A percentile compares a stretch with the other conserved stretches of the same genome.
Conservation (phyloP, 2,113 vertebrate genomes). For the Natator depressus region DNA sequence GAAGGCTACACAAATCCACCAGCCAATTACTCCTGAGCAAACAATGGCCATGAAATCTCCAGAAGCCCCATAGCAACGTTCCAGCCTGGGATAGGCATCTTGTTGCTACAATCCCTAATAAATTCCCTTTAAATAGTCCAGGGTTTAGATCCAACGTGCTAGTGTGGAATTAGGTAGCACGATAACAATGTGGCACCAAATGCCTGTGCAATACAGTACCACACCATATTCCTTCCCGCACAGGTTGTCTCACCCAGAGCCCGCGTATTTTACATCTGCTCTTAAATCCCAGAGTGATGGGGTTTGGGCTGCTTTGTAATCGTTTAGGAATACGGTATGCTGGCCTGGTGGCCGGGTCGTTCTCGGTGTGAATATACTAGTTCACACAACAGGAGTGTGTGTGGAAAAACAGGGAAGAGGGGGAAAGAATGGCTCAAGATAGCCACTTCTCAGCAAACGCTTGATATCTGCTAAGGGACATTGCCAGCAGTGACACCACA, state of each 20-base stretch:
- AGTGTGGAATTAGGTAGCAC: background rate
- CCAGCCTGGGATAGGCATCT: background rate
- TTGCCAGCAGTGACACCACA: background rate
- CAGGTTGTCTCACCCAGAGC: background rate
- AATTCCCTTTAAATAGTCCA: background rate
- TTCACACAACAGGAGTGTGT: background rate
- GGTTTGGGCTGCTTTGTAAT: too few species aligned
- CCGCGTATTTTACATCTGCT: rapidly evolving
- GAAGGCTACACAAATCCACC: background rate
- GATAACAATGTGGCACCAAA: background rate
- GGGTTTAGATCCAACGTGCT: too few species aligned
- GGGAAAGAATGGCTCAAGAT: background rate
- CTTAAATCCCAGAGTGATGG: background rate
- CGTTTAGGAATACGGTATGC: too few species aligned
- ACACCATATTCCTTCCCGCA: background rate
- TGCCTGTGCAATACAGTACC: background rate
- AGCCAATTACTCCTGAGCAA: too few species aligned
- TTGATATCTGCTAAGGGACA: background rate
- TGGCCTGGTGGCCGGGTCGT: too few species aligned
- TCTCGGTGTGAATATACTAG: too few species aligned
- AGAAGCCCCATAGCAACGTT: background rate
- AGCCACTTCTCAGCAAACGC: background rate
- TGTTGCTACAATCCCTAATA: background rate
- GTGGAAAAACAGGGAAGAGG: background rate
- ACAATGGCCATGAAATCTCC: background rate